These are phyloP conservation scores for Rhagologus leucostigma DNA, from an alignment of 2,113 vertebrate species.

Conservation along the genomic window DNA sequence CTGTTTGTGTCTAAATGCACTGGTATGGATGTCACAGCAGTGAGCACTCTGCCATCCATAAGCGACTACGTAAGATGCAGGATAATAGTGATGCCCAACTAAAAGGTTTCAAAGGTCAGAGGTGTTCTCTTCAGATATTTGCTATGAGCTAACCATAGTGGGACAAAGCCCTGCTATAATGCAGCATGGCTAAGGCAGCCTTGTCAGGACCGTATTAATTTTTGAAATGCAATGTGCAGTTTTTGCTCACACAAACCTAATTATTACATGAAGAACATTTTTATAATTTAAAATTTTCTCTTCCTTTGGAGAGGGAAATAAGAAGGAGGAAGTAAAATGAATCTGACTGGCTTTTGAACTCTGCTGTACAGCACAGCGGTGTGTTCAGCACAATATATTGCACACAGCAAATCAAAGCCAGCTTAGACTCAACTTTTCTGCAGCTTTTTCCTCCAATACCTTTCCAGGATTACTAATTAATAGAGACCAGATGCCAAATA, in stretches of 20 bases:
- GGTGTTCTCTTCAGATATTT: background rate
- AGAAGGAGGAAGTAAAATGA: background rate
- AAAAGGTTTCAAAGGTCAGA: background rate
- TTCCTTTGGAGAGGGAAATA: background rate
- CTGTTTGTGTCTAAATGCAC: background rate
- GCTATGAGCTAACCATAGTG: background rate
- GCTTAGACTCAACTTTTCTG: background rate
- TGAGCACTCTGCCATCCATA: background rate
- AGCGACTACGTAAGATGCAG: fast-evolving
- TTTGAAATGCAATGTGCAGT: background rate
- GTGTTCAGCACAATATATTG: background rate
- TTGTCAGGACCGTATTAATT: background rate
- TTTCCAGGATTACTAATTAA: background rate
- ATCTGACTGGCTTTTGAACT: background rate
- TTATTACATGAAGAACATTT: background rate
- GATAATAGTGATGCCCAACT: fast-evolving
- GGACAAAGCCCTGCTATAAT: background rate
- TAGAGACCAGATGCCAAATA: background rate
- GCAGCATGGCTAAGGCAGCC: background rate
- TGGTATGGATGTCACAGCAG: background rate
- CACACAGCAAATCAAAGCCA: background rate
- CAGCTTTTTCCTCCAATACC: background rate
- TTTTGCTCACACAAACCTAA: background rate
- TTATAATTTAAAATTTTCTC: background rate
- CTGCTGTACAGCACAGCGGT: background rate